Evolutionary conservation across 2,888 invertebrate genomes (phyloP), one percentile per base, ranked within the genome.

Genomic region (Rugalucina vietnamica): DNA sequence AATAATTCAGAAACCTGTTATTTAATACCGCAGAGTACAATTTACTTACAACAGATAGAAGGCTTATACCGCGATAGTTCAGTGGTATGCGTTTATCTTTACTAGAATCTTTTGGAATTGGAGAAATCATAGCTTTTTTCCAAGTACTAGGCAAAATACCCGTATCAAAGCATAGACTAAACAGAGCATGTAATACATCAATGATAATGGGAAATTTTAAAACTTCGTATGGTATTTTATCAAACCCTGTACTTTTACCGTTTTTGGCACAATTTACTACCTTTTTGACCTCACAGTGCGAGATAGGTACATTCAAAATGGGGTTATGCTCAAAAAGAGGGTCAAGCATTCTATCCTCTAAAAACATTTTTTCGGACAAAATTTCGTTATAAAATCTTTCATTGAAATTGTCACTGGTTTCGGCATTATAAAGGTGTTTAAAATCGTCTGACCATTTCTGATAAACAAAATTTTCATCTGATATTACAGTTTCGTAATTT

Each of bases 311-410:
- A 36, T 60, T 76, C 24, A 76, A 27, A 14, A 32, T 0, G 8
- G 32, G 14, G 50, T 76, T 76, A 12, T 32, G 8, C n/a, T 76
- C 50, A 60, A 50, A 76, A 12, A 76, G n/a, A 14, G 60, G 76
- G 37, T 76, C 76, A 8, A 76, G 50, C 76, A 76, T 76, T n/a
- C 57, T 29, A 24, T 76, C 57, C 36, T 76, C 76, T n/a, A 36
- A 27, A 49, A 39, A 73, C 10, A n/a, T 49, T 14, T 43, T 50
- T 43, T 54, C 54, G n/a, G 14, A 4, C 54, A 54, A 54, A 54
- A 54, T 54, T 14, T n/a, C 21, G 14, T 54, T n/a, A 21, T 32
- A 69, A 69, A 69, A 34, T 27, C 29, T 12, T 24, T 34, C 29
- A 21, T 69, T 32, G 29, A 69, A 69, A 24, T 4, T 36, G n/a